Percentiles rank a stretch among this genome's conserved stretches.
These are phyloP conservation scores for Drosophila kurseongensis DNA, from an alignment of 1,140 invertebrate species.

Conservation along the genomic window DNA sequence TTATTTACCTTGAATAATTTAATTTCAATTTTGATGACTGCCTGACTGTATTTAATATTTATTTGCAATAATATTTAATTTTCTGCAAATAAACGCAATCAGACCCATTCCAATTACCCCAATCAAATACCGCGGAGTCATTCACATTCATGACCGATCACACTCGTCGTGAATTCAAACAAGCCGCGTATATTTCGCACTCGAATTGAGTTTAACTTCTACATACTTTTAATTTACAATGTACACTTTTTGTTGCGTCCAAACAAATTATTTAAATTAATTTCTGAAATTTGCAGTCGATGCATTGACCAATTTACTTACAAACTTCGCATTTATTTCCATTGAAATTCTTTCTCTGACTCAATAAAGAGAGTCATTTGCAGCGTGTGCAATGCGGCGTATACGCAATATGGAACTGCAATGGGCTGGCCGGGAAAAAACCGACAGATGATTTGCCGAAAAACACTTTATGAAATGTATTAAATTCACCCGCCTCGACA, in stretches of 20 bases:
- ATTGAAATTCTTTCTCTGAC: conserved; percentile 29
- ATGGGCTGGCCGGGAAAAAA: conserved; percentile 40
- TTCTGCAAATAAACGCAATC: conserved; percentile 8
- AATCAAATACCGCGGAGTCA: conserved; percentile 1
- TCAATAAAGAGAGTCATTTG: conserved; percentile 59
- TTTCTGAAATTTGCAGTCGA: conserved; percentile 45
- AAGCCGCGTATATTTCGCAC: conserved; percentile 36
- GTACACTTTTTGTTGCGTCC: conserved; percentile 3
- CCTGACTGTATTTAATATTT: background rate
- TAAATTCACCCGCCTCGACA: conserved; percentile 56
- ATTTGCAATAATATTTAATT: conserved; percentile 23
- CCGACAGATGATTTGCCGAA: conserved; percentile 41
- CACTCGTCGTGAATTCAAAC: conserved; percentile 12
- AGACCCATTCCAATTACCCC: background rate
- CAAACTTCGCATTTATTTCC: conserved; percentile 24
- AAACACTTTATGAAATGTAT: conserved; percentile 71
- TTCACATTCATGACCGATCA: conserved; percentile 24
- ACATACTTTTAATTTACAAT: conserved; percentile 31
- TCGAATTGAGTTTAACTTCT: conserved; percentile 41
- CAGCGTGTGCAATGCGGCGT: conserved; percentile 62
- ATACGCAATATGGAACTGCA: conserved; percentile 69
- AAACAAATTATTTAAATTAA: conserved; percentile 67
- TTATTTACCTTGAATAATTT: background rate
- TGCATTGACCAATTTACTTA: conserved; percentile 22
- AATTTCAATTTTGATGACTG: background rate